Evolutionary conservation across 37 sponge, comb jelly and placozoan genomes (phyloP), one percentile per base, ranked within the genome.

Genomic region (Cliona cf. orientalis): DNA sequence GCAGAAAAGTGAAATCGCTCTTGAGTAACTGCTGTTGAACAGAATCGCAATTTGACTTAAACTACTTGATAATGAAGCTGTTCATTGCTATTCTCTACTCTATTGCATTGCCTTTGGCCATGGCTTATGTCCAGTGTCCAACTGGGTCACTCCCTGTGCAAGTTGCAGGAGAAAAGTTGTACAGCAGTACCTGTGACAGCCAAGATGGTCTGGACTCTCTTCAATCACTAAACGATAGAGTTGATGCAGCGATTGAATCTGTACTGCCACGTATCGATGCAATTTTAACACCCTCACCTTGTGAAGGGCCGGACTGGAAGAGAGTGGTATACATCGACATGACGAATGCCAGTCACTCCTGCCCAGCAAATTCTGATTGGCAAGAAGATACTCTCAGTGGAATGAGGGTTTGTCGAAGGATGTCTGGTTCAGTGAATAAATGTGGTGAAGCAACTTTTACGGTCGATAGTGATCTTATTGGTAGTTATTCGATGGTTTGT

Each of bases 311-410:
- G 2, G 79, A 68, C 19, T 79, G 79, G 79, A 46, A 42, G 0
- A 45, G 66, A 53, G 66, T 79, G 4, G 79, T 56, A 17, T 42
- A 67, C 28, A 23, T 79, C 79, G 33, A 66, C 55, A 63, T 79
- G 79, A 32, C 59, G 3, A 28, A 75, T 75, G 23, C 56, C 37
- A 42, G 28, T 7, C 26, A 23, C 57, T 36, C 41, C 1, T 72
- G 73, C 32, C 73, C 56, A 6, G 55, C 37, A n/a, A 31, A 53
- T 25, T n/a, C n/a, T n/a, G n/a, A n/a, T n/a, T n/a, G n/a, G n/a
- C n/a, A n/a, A n/a, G n/a, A n/a, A n/a, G n/a, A 19, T 49, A 11
- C 55, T 49, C 14, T 11, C 22, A n/a, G 46, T 17, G 31, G 21
- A 4, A 72, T 33, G 7, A 2, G 23, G 14, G 26, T 22, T 37